Conservation (phyloP, 2,888 invertebrate genomes). For the Silvanus unidentatus region DNA sequence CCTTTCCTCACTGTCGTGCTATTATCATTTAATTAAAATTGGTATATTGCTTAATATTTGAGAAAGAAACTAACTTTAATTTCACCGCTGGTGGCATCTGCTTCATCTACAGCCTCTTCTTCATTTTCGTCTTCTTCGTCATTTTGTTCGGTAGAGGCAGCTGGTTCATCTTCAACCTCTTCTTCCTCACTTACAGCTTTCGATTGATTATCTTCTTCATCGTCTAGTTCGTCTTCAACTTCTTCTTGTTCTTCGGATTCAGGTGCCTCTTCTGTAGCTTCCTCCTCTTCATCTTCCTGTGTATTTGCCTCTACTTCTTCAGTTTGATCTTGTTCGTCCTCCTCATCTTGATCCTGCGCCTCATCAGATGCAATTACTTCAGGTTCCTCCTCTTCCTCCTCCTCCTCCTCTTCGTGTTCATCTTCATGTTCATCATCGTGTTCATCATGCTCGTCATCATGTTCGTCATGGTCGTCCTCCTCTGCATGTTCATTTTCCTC, state of each 20-base stretch:
- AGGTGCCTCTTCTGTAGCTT: conserved; percentile 13
- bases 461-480: conserved; percentile 36
- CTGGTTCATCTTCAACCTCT: conserved; percentile 9
- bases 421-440: conserved; percentile 16
- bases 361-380: conserved; percentile 27
- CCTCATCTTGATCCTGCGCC: conserved; percentile 27
- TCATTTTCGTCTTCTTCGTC: conserved; percentile 13
- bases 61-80: conserved; percentile 8
- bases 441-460: conserved; percentile 32
- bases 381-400: conserved; percentile 20
- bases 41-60: background rate
- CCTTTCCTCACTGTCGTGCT: conserved; percentile 22
- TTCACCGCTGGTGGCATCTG: conserved; percentile 21
- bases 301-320: conserved; percentile 12
- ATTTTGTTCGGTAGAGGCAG: conserved; percentile 1
- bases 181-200: conserved; percentile 12
- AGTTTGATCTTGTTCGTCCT: conserved; percentile 25
- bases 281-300: conserved; percentile 14
- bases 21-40: conserved; percentile 17
- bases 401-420: conserved; percentile 22
- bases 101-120: conserved; percentile 28
- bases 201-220: conserved; percentile 7
- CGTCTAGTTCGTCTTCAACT: conserved; percentile 19
- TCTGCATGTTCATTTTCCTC: conserved; percentile 37
- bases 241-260: conserved; percentile 22